A percentile compares a stretch with the other conserved stretches of the same genome.
phyloP scores from a whole-genome alignment of 1,140 invertebrate species.

The Drosophila simulans region DNA sequence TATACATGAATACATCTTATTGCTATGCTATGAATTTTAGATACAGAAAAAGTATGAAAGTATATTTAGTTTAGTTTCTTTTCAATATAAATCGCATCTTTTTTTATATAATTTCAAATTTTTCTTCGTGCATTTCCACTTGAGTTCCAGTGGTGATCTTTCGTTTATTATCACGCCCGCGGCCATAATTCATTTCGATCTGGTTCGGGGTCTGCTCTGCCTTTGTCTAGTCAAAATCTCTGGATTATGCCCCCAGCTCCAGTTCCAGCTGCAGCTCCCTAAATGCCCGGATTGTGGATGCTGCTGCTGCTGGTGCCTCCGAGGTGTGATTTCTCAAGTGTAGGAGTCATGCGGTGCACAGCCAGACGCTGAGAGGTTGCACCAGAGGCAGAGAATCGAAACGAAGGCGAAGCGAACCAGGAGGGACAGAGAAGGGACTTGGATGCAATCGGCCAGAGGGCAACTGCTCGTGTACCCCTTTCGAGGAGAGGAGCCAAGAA shows the following conservation, averaged over 20 bases:
- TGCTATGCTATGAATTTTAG: too few relatives aligned
- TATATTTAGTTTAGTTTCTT: not conserved
- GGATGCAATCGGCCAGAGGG: slow-evolving; percentile 8
- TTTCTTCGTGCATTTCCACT: slow-evolving; percentile 12
- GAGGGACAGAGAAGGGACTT: slow-evolving; percentile 8
- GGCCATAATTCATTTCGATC: slow-evolving; percentile 60
- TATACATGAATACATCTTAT: not conserved
- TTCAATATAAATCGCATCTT: not conserved
- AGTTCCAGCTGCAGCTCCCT: slow-evolving; percentile 27
- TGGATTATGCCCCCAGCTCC: slow-evolving; percentile 36
- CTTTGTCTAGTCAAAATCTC: slow-evolving; percentile 62
- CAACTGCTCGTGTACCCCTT: slow-evolving; percentile 20
- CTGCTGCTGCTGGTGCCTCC: slow-evolving; percentile 21
- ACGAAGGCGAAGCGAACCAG: not conserved
- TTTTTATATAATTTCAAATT: not conserved
- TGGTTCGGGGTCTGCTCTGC: slow-evolving; percentile 41
- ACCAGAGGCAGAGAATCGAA: slow-evolving; percentile 32
- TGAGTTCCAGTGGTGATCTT: slow-evolving; percentile 27
- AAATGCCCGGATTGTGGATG: slow-evolving; percentile 33
- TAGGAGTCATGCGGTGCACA: slow-evolving; percentile 75
- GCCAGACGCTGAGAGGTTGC: slow-evolving; percentile 50
- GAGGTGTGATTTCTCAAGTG: slow-evolving; percentile 79
- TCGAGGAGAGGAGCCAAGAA: slow-evolving; percentile 32
- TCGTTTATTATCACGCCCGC: slow-evolving; percentile 52
- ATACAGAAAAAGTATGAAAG: not conserved